These are phyloP conservation scores for Phalloptychus januarius DNA, from an alignment of 2,797 vertebrate species.

Conservation along the genomic window DNA sequence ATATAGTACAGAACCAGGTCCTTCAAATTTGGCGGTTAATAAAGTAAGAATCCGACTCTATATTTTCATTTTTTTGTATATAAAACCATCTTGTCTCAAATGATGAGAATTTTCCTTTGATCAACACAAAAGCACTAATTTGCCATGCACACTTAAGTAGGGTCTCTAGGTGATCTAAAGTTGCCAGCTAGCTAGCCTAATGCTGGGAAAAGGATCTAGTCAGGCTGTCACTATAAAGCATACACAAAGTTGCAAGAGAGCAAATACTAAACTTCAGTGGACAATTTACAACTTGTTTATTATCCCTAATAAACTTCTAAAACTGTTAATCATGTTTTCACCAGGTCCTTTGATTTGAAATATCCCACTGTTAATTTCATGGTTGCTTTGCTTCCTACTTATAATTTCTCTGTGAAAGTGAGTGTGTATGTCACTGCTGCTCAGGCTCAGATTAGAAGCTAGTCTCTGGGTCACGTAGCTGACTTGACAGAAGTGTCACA, in stretches of 20 bases:
- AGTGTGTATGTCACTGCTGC: constrained; percentile 28
- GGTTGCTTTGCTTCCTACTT: constrained; percentile 1
- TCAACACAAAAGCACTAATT: constrained; percentile 37
- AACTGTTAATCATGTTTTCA: not conserved
- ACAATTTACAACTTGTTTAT: constrained; percentile 1
- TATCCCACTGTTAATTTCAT: not conserved
- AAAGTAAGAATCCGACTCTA: too few relatives aligned
- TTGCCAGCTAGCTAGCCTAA: constrained; percentile 47
- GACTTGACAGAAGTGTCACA: constrained; percentile 59
- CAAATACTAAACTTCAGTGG: not conserved
- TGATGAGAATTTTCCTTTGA: constrained; percentile 35
- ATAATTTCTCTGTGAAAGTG: constrained; percentile 10
- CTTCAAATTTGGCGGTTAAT: not conserved
- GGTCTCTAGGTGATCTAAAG: constrained; percentile 31
- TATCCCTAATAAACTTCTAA: not conserved
- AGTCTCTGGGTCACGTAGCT: constrained; percentile 44
- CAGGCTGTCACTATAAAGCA: constrained; percentile 45
- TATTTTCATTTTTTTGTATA: not conserved
- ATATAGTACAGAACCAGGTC: not conserved
- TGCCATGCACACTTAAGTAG: constrained; percentile 41
- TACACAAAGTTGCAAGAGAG: constrained; percentile 38
- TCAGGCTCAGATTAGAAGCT: constrained; percentile 39
- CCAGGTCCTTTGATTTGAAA: not conserved
- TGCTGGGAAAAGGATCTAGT: constrained; percentile 48
- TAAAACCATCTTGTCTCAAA: constrained; percentile 12